These are phyloP conservation scores for Gymnothorax reevesii DNA, from an alignment of 2,797 vertebrate genomes.

Conservation along the genomic window DNA sequence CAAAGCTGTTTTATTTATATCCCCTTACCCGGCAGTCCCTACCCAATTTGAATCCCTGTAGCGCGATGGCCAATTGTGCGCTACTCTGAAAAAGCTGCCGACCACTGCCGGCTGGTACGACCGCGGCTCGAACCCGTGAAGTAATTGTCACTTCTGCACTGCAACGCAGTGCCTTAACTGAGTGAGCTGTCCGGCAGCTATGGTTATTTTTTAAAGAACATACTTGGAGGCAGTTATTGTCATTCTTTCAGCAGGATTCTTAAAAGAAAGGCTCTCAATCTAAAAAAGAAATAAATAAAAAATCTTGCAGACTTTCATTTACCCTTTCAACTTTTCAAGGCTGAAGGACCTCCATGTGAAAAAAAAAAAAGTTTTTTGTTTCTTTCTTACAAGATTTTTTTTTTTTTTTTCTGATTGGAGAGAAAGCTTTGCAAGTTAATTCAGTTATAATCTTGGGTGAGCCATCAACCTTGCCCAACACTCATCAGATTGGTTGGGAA, in stretches of 20 bases:
- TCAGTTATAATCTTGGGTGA: slow-evolving; percentile 65
- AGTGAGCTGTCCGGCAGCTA: too few relatives aligned
- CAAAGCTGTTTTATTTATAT: too few relatives aligned
- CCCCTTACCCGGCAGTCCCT: too few relatives aligned
- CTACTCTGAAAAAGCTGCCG: too few relatives aligned
- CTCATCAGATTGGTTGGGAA: slow-evolving; percentile 39
- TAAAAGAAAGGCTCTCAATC: slow-evolving; percentile 66
- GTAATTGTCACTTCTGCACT: too few relatives aligned
- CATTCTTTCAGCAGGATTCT: slow-evolving; percentile 53
- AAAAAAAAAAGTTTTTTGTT: slow-evolving; percentile 35
- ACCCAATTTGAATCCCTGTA: too few relatives aligned
- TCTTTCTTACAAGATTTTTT: neutral
- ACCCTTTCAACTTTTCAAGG: slow-evolving; percentile 71
- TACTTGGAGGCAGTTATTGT: slow-evolving; percentile 53
- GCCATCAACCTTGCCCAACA: slow-evolving; percentile 39
- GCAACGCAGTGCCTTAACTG: too few relatives aligned
- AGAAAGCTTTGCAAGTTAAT: slow-evolving; percentile 67
- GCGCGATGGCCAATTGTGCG: too few relatives aligned
- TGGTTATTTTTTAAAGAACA: slow-evolving; percentile 73
- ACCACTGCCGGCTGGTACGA: too few relatives aligned
- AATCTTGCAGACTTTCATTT: too few relatives aligned
- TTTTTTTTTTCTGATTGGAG: slow-evolving; percentile 55
- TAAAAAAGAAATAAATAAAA: too few relatives aligned
- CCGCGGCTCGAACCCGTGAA: too few relatives aligned
- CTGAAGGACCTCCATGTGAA: slow-evolving; percentile 60